These are phyloP conservation scores for Vidua macroura DNA, from an alignment of 2,113 vertebrate species.

Conservation along the genomic window DNA sequence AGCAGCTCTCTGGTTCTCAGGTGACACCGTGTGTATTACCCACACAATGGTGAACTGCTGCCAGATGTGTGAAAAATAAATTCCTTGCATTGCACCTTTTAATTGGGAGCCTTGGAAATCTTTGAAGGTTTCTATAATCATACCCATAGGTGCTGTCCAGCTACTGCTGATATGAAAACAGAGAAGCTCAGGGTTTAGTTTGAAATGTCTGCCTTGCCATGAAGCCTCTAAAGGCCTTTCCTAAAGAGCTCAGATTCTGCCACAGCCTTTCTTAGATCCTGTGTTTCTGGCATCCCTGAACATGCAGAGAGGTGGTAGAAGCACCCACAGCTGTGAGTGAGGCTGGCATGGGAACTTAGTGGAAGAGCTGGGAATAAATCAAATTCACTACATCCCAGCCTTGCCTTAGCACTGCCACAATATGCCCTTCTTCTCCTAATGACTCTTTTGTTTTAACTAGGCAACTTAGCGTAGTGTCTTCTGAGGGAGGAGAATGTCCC, in stretches of 20 bases:
- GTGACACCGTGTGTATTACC: background rate
- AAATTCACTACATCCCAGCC: background rate
- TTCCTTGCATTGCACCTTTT: background rate
- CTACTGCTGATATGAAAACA: background rate
- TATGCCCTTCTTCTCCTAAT: conserved; percentile 6
- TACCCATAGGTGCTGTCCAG: background rate
- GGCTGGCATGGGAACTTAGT: background rate
- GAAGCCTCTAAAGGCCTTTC: background rate
- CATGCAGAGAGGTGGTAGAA: background rate
- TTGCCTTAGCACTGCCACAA: background rate
- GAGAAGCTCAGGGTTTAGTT: background rate
- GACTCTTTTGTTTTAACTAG: conserved; percentile 66
- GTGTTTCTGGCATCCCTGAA: background rate
- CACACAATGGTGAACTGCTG: background rate
- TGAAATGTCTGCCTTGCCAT: background rate
- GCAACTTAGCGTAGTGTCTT: conserved; percentile 88
- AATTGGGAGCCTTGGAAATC: background rate
- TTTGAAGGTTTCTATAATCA: background rate
- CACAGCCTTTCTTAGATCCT: background rate
- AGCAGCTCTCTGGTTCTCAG: background rate
- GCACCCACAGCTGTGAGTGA: background rate
- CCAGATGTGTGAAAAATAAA: background rate
- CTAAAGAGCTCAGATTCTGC: background rate
- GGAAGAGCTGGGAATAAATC: background rate
- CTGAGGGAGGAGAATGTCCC: conserved; percentile 81